phyloP scores from a whole-genome alignment of 2,797 vertebrate species.

The Eulemur coronatus region DNA sequence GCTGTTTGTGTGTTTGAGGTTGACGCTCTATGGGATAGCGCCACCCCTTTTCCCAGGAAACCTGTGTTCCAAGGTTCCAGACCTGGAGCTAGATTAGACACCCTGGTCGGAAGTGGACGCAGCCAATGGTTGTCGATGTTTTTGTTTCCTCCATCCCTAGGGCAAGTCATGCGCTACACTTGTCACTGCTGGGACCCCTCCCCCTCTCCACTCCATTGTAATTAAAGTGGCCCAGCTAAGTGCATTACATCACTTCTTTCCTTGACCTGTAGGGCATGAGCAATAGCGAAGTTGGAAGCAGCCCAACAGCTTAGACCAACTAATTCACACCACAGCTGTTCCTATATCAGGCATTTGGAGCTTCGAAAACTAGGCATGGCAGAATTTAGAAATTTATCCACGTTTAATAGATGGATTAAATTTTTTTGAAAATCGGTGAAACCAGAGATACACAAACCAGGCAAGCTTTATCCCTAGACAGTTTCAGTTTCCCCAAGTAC shows the following conservation, averaged over 20 bases:
- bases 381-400: constrained; percentile 29
- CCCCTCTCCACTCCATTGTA: constrained; percentile 57
- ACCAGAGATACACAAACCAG: neutral
- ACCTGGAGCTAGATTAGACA: neutral
- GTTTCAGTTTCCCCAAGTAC: neutral
- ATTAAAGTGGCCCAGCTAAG: constrained; percentile 68
- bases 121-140: constrained; percentile 52
- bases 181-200: constrained; percentile 44
- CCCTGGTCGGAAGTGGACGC: neutral
- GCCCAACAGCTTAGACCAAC: constrained; percentile 56
- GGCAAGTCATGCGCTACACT: constrained; percentile 5
- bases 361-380: neutral
- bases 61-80: constrained; percentile 23
- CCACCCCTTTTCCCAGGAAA: constrained; percentile 61
- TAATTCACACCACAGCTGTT: constrained; percentile 39
- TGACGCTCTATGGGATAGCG: neutral
- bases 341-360: neutral
- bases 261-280: constrained; percentile 61
- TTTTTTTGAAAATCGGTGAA: constrained; percentile 11
- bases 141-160: constrained; percentile 68
- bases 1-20: constrained; percentile 8
- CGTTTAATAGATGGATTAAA: neutral
- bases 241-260: constrained; percentile 77
- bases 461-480: neutral
- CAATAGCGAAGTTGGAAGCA: constrained; percentile 54